A percentile compares a stretch with the other conserved stretches of the same genome.
Conservation (phyloP, 2,113 vertebrate genomes). For the Pteronura brasiliensis region DNA sequence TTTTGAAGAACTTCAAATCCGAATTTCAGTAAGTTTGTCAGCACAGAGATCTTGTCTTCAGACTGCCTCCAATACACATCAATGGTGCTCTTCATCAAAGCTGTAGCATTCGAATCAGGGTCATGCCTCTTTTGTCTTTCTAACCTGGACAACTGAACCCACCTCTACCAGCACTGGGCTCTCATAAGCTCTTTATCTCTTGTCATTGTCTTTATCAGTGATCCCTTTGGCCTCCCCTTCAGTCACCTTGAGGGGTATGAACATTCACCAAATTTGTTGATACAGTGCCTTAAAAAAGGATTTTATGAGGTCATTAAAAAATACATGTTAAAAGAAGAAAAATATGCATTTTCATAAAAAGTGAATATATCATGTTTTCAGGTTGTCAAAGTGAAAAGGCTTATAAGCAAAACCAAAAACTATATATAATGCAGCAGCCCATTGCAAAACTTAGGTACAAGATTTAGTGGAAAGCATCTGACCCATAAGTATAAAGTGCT, state of each 20-base stretch:
- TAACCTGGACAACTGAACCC: neutral
- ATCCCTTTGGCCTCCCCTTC: neutral
- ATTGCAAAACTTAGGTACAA: neutral
- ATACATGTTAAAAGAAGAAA: neutral
- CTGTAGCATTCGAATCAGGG: neutral
- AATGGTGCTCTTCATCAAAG: neutral
- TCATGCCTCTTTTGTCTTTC: neutral
- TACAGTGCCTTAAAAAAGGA: neutral
- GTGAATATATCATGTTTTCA: neutral
- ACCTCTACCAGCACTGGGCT: fast-evolving
- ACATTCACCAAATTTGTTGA: neutral
- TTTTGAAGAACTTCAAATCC: neutral
- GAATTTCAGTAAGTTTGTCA: neutral
- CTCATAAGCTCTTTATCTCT: neutral
- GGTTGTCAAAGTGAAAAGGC: neutral
- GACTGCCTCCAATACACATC: neutral
- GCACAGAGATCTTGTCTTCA: neutral
- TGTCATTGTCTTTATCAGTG: neutral
- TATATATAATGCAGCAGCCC: neutral
- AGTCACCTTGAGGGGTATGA: neutral
- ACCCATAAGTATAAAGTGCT: neutral
- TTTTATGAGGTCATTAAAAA: neutral
- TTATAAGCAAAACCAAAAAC: neutral
- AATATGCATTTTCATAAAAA: neutral
- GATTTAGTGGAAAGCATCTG: neutral